Conservation (phyloP, 64 coral and sea anemone genomes). For the Actinia equina region DNA sequence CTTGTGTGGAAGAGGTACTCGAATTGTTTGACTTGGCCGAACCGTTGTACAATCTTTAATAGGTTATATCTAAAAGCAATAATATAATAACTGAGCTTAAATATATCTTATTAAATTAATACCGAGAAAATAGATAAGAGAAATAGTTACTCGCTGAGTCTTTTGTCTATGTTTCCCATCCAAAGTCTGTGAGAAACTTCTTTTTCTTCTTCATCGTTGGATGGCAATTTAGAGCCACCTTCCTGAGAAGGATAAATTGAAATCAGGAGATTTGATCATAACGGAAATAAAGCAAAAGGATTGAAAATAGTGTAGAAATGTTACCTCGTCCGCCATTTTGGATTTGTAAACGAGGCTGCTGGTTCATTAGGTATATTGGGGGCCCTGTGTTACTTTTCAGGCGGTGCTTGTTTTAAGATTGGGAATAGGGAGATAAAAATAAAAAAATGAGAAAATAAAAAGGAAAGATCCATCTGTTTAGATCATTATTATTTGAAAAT, state of each 20-base stretch:
- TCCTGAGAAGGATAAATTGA: neutral
- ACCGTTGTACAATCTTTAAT: slow-evolving; percentile 88
- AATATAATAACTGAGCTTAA: neutral
- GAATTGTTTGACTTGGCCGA: slow-evolving; percentile 88
- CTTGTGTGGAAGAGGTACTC: slow-evolving; percentile 91
- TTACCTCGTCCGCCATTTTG: slow-evolving; percentile 20
- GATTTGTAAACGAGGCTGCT: neutral
- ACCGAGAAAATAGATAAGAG: neutral
- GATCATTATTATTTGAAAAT: too few relatives aligned
- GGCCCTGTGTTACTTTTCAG: neutral
- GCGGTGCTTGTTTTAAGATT: neutral
- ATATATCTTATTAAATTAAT: neutral
- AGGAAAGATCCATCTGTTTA: neutral
- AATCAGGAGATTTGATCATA: neutral
- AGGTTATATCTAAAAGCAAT: slow-evolving; percentile 71
- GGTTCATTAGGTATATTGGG: neutral
- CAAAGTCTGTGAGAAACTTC: slow-evolving; percentile 28
- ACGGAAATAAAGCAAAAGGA: neutral
- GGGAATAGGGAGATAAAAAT: neutral
- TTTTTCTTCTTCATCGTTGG: neutral
- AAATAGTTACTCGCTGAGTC: slow-evolving; percentile 81
- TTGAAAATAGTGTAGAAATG: neutral
- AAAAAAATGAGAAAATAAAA: neutral
- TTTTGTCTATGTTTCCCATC: slow-evolving; percentile 95
- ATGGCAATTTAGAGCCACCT: neutral